Base-by-base conservation (phyloP, 1,140 invertebrate genomes). In the Anoplolepis gracilipes region DNA sequence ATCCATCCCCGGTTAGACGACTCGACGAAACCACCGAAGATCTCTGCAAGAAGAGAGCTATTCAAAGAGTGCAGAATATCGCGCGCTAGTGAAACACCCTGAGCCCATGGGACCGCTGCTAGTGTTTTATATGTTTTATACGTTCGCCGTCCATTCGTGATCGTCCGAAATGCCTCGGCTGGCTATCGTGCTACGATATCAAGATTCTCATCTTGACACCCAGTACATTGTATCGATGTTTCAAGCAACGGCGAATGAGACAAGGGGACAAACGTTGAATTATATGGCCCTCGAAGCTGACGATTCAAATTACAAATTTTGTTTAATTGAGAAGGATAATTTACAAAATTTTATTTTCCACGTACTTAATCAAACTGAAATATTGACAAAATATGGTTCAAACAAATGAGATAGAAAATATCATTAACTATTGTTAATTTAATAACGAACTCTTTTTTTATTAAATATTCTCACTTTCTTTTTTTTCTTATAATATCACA, bases 81-180 rank as follows among this genome's bases (percentile, higher is more conserved):
- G 78, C 89, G 77, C 87, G 72, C 75, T 84, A 46, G 53, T n/a
- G 88, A 72, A 89, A 89, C 88, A 90, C 85, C 88, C 88, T 28
- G 73, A 39, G 67, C n/a, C n/a, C 42, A 49, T 46, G 42, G 30
- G 42, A 16, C 13, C 28, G 19, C 22, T 42, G 22, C n/a, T 16
- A 69, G 25, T 42, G 36, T 89, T 88, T 86, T 88, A 70, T 72
- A 28, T 77, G 46, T 89, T 88, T 87, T 81, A 39, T 39, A 59
- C 76, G 7, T n/a, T n/a, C 55, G 64, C 53, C 33, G 46, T 53
- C 72, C 61, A 39, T 62, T 46, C 53, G 73, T 61, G 62, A 81
- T 8, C 69, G 86, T 7, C 19, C 49, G 49, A 77, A 85, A 75
- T 78, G 55, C 76, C 78, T 88, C 77, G 87, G 79, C 67, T 62